Percentiles rank a stretch among this genome's conserved stretches.
These are phyloP conservation scores for Eriosoma lanigerum DNA, from an alignment of 1,140 invertebrate species.

Conservation along the genomic window DNA sequence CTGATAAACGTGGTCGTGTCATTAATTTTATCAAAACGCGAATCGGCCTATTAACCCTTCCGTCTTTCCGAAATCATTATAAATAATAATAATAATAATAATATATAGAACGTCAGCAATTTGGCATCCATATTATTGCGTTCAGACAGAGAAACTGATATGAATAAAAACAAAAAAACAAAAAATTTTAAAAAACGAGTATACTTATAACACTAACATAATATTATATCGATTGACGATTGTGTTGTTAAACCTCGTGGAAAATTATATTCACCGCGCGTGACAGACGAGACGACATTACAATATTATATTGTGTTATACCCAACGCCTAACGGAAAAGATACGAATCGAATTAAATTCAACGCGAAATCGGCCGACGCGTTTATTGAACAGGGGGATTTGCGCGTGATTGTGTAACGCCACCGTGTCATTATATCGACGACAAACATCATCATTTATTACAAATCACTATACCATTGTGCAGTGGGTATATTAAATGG, in stretches of 20 bases:
- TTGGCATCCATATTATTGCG: too few species aligned
- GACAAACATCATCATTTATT: not conserved
- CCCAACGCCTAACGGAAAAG: slow-evolving; percentile 8
- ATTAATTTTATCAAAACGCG: not conserved
- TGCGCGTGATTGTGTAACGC: too few species aligned
- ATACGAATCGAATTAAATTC: slow-evolving; percentile 36
- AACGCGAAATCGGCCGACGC: not conserved
- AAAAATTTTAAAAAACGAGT: too few species aligned
- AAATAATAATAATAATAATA: too few species aligned
- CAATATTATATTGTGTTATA: too few species aligned
- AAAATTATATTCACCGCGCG: slow-evolving; percentile 40
- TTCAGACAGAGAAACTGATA: too few species aligned
- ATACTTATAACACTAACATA: too few species aligned
- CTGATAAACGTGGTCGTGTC: too few species aligned
- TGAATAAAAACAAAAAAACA: too few species aligned
- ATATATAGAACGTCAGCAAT: too few species aligned
- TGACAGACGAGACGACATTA: not conserved
- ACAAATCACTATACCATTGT: too few species aligned
- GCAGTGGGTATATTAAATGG: too few species aligned
- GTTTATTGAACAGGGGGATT: not conserved
- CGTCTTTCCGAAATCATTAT: not conserved
- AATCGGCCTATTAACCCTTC: not conserved
- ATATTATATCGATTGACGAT: not conserved
- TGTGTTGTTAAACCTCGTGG: slow-evolving; percentile 6
- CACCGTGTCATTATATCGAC: not conserved